A percentile compares a stretch with the other conserved stretches of the same genome.
Conservation (phyloP, 2,888 invertebrate species). For the Hemithea aestivaria region DNA sequence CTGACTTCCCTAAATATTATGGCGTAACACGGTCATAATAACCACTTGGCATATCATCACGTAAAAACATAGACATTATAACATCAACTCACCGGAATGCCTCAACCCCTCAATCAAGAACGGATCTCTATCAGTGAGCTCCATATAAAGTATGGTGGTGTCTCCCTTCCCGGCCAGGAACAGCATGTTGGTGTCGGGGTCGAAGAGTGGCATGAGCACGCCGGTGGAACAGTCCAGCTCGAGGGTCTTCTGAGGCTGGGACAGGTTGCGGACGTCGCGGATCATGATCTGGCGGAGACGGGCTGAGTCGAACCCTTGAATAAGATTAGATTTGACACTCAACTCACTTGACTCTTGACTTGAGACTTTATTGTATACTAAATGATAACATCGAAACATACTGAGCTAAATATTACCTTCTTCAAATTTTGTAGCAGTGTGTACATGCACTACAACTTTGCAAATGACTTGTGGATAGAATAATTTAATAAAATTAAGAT, state of each 20-base stretch:
- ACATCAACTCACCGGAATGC: conserved; percentile 86
- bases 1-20: no score
- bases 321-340: not conserved
- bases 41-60: no score
- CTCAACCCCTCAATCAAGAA: conserved; percentile 92
- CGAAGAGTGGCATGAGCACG: conserved; percentile 94
- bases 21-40: no score
- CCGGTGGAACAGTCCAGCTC: conserved; percentile 93
- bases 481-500: no score
- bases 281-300: conserved; percentile 93
- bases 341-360: no score
- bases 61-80: no score
- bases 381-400: no score
- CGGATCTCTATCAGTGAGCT: conserved; percentile 93
- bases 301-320: conserved; percentile 87
- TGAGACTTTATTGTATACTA: no score
- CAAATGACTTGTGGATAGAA: no score
- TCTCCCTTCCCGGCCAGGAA: conserved; percentile 97
- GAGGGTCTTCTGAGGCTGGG: conserved; percentile 86
- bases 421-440: no score
- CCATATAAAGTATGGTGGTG: conserved; percentile 93
- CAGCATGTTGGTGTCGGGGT: conserved; percentile 96
- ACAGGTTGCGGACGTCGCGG: conserved; percentile 90
- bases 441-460: no score
- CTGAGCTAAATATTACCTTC: no score